Evolutionary conservation across 2,113 vertebrate genomes (phyloP), one percentile per base, ranked within the genome.

Genomic region (Corydoras maculifer): DNA sequence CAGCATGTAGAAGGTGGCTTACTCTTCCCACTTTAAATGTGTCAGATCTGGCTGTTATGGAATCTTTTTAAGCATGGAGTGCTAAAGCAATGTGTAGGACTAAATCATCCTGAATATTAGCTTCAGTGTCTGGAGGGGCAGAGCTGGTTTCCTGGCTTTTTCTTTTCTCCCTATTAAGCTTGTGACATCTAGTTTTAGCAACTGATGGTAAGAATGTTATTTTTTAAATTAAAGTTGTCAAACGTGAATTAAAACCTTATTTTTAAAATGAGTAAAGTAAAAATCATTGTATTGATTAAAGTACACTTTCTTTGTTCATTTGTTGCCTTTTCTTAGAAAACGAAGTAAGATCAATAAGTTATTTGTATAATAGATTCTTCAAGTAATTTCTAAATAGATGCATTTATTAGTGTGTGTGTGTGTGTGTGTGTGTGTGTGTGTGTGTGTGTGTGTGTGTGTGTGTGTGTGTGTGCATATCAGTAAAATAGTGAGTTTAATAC

Each of bases 1-100:
- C 68, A 67, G 59, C 73, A 73, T 71, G 66, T 67, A 63, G 68
- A 63, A 74, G 75, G 70, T 74, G 70, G 74, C 71, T 76, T 51
- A 64, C 18, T 48, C 68, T 61, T 25, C 25, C 30, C 43, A 43
- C 62, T 58, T 49, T 29, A 63, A 54, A 70, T 58, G 73, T 78
- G 74, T 70, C 73, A 75, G 59, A 30, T n/a, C 32, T 63, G 29
- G 31, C n/a, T 68, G 60, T 65, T 71, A 63, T 35, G 35, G 29
- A 57, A 59, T 49, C 66, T 14, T 69, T 65, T 60, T 63, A 63
- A 35, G 14, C 48, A 31, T 30, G 32, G 43, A 30, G 30, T 14
- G 18, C 70, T 53, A 15, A 57, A 50, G 15, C 63, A 14, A 63
- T 25, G 18, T 31, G 54, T 11, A 67, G 62, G 48, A 54, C 18